These are phyloP conservation scores for Eilema caniola DNA, from an alignment of 2,888 invertebrate genomes.

Conservation along the genomic window DNA sequence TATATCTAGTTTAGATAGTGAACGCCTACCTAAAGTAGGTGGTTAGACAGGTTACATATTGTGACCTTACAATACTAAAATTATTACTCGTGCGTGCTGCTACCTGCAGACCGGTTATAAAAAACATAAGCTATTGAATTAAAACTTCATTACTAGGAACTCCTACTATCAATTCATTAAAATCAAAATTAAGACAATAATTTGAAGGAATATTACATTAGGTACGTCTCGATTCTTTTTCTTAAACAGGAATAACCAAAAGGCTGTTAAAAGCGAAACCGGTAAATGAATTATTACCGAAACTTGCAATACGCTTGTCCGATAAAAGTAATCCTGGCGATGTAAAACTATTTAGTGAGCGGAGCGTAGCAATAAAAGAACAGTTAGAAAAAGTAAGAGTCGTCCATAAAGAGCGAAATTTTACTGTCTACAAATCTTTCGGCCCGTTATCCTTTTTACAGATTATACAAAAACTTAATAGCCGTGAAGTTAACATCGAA, in stretches of 20 bases:
- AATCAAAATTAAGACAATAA: background rate
- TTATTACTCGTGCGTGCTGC: no score
- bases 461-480: slow-evolving; percentile 35
- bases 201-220: background rate
- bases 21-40: no score
- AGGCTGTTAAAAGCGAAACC: slow-evolving; percentile 23
- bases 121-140: no score
- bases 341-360: slow-evolving; percentile 36
- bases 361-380: slow-evolving; percentile 40
- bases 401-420: slow-evolving; percentile 47
- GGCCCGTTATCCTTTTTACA: slow-evolving; percentile 56
- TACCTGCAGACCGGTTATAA: no score
- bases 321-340: slow-evolving; percentile 32
- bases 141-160: no score
- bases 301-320: slow-evolving; percentile 18
- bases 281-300: slow-evolving; percentile 11
- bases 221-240: background rate
- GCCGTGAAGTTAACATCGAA: slow-evolving; percentile 39
- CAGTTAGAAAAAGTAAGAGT: slow-evolving; percentile 62
- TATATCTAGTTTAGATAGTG: no score
- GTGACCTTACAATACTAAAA: no score
- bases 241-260: background rate
- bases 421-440: slow-evolving; percentile 42
- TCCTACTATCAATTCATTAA: background rate
- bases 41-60: no score